Evolutionary conservation across 2,797 vertebrate species (phyloP).

Genomic region (Harpagifer antarcticus): DNA sequence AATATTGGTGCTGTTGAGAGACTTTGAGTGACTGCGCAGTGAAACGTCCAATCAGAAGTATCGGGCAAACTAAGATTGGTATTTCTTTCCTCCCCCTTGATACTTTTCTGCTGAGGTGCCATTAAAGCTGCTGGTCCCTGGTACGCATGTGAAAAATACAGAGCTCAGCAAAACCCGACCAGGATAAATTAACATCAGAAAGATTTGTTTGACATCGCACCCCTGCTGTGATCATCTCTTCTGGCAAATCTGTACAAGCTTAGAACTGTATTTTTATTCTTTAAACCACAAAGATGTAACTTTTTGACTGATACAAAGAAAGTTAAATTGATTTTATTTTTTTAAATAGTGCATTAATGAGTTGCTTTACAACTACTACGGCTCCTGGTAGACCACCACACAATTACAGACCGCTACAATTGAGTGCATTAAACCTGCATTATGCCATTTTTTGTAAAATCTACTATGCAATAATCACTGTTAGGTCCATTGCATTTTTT

Average conservation of each 20-base stretch:
- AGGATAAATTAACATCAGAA: slow-evolving; percentile 7
- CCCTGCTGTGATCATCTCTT: not conserved
- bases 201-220: slow-evolving; percentile 28
- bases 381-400: too few relatives aligned
- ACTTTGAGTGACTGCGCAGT: not conserved
- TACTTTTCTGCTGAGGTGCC: slow-evolving; percentile 12
- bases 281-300: not conserved
- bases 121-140: slow-evolving; percentile 40
- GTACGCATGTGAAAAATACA: slow-evolving; percentile 27
- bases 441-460: too few relatives aligned
- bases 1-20: not conserved
- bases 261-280: not conserved
- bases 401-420: too few relatives aligned
- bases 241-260: not conserved
- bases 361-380: too few relatives aligned
- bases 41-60: not conserved
- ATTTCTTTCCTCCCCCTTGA: slow-evolving; percentile 26
- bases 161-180: slow-evolving; percentile 39
- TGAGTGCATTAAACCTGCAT: too few relatives aligned
- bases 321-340: not conserved
- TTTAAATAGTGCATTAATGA: not conserved
- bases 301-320: not conserved
- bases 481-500: too few relatives aligned
- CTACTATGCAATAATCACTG: too few relatives aligned
- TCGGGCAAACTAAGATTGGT: slow-evolving; percentile 1